Evolutionary conservation across 2,797 vertebrate genomes (phyloP), one percentile per base, ranked within the genome.

Genomic region (Hippocampus kuda): DNA sequence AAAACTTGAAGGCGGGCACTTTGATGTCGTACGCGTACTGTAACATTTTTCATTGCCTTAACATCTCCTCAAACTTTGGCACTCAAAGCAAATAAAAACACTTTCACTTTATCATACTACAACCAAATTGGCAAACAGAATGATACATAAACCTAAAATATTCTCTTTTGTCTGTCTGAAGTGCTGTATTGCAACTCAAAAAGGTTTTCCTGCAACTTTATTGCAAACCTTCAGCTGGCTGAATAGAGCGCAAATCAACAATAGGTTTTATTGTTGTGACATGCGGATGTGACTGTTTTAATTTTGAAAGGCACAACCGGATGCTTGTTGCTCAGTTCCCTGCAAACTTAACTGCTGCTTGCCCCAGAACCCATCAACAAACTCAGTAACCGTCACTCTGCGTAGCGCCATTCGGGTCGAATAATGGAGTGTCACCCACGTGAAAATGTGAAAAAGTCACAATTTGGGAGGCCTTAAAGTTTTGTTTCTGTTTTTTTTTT

Each of bases 401-500:
- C 24, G 42, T 13, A 38, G 48, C 3, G 42, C 42, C 42, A 11
- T 44, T 13, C 44, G 16, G 18, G 27, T 46, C 22, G 2, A 78
- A 20, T 2, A 27, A 49, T 11, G 57, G 38, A 30, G 4, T 70
- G 62, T 26, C 59, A 0, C 60, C 22, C 15, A 9, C 27, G 26
- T 5, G 57, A 10, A 34, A 1, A 2, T 27, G 24, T 41, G 18
- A 11, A 66, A 66, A 66, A 66, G 48, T 51, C 15, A 10, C 20
- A 81, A 82, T 68, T 71, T 41, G 22, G 61, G 34, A 38, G 34
- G 9, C 18, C 69, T 77, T 72, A 34, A 77, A 15, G 73, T 34
- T 26, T 2, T 22, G 34, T 38, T 6, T 38, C 34, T 38, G 34
- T 34, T 0, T 71, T 66, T 67, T 27, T 27, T 61, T 9, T 68